A percentile compares a stretch with the other conserved stretches of the same genome.
phyloP scores from a whole-genome alignment of 1,140 invertebrate genomes.

The Xylocopa sonorina region DNA sequence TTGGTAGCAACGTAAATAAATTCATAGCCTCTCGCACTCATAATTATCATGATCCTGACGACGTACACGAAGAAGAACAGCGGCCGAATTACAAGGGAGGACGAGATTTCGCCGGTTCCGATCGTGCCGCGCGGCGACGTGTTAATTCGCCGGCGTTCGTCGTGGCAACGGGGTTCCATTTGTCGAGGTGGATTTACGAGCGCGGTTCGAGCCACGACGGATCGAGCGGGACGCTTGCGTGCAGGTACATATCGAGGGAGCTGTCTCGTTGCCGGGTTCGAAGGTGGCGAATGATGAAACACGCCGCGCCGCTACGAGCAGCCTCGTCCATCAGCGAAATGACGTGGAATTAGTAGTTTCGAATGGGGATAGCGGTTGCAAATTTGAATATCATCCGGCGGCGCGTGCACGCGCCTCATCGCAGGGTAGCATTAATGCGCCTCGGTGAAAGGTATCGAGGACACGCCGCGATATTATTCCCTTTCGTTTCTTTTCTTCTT shows the following conservation, averaged over 20 bases:
- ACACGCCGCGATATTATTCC: slow-evolving; percentile 47
- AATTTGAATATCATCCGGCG: slow-evolving; percentile 60
- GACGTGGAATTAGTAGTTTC: slow-evolving; percentile 59
- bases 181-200: slow-evolving; percentile 28
- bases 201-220: not conserved
- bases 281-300: slow-evolving; percentile 62
- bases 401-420: slow-evolving; percentile 52
- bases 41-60: not conserved
- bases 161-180: slow-evolving; percentile 29
- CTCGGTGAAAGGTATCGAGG: slow-evolving; percentile 57
- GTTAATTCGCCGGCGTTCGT: slow-evolving; percentile 32
- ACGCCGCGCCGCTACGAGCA: slow-evolving; percentile 12
- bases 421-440: slow-evolving; percentile 38
- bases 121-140: slow-evolving; percentile 22
- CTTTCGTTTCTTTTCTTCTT: slow-evolving; percentile 12
- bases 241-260: slow-evolving; percentile 39
- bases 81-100: not conserved
- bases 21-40: not conserved
- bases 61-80: not conserved
- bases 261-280: slow-evolving; percentile 48
- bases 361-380: slow-evolving; percentile 24
- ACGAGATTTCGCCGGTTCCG: slow-evolving; percentile 1
- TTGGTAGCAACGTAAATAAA: not conserved
- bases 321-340: slow-evolving; percentile 59
- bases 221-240: slow-evolving; percentile 41